Percentiles rank a stretch among this genome's conserved stretches.
Evolutionary conservation across 2,113 vertebrate species (phyloP).

Genomic region (Picathartes gymnocephalus): DNA sequence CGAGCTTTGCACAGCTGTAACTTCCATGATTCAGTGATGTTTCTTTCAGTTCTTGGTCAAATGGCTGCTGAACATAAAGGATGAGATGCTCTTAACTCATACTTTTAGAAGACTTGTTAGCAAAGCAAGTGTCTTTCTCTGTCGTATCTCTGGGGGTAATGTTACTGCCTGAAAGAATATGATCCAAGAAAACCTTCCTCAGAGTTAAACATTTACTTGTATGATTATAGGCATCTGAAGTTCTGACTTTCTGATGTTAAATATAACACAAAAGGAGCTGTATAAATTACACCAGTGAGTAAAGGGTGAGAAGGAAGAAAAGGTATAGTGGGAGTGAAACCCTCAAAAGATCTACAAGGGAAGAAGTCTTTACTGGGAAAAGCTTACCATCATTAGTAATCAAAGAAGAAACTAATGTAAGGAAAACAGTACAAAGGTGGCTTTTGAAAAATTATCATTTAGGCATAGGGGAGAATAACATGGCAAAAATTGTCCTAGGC

Average conservation of each 20-base stretch:
- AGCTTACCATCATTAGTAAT: conserved; percentile 12
- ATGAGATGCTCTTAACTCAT: neutral
- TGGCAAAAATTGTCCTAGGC: neutral
- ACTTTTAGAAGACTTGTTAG: neutral
- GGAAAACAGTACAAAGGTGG: neutral
- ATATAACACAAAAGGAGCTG: neutral
- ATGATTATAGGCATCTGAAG: neutral
- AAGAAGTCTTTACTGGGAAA: neutral
- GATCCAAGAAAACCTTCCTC: neutral
- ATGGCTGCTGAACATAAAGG: neutral
- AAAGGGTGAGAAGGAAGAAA: neutral
- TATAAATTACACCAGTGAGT: neutral
- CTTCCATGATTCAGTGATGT: neutral
- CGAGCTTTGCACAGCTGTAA: neutral
- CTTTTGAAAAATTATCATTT: conserved; percentile 22
- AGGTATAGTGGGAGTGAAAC: neutral
- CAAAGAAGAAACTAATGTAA: conserved; percentile 19
- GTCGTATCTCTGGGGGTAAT: neutral
- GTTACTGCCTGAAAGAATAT: neutral
- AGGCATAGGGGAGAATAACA: neutral
- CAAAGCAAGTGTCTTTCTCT: neutral
- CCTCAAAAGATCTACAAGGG: neutral
- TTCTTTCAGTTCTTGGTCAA: neutral
- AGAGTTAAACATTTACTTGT: neutral
- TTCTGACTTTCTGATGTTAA: neutral